These are phyloP conservation scores for Toxostoma redivivum DNA, from an alignment of 2,113 vertebrate species.

Conservation along the genomic window DNA sequence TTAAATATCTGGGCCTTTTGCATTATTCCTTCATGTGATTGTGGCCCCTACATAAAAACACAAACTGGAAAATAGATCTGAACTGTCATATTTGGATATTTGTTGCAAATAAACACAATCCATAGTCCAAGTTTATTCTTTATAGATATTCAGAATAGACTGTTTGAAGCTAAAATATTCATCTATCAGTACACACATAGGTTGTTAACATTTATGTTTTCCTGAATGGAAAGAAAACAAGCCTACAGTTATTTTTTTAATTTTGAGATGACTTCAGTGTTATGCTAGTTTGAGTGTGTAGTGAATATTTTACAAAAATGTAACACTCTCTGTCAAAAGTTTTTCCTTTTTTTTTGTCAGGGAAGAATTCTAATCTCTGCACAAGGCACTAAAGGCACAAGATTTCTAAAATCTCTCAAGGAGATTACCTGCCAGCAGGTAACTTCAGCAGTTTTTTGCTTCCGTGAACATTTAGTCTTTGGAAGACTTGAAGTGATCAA, in stretches of 20 bases:
- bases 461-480: neutral
- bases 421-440: neutral
- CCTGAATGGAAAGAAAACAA: neutral
- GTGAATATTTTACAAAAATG: neutral
- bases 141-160: neutral
- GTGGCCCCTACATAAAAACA: neutral
- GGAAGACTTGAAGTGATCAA: neutral
- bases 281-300: neutral
- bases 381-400: neutral
- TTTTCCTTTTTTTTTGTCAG: neutral
- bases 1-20: neutral
- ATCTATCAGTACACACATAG: fast-evolving
- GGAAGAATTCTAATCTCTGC: neutral
- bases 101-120: neutral
- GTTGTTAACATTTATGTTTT: neutral
- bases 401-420: neutral
- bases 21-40: neutral
- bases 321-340: fast-evolving
- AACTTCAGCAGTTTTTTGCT: neutral
- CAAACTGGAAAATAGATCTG: neutral
- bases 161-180: neutral
- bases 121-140: neutral
- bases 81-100: neutral
- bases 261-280: neutral
- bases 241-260: neutral